phyloP scores from a whole-genome alignment of 2,888 invertebrate genomes.

The Drosophila meridiana region DNA sequence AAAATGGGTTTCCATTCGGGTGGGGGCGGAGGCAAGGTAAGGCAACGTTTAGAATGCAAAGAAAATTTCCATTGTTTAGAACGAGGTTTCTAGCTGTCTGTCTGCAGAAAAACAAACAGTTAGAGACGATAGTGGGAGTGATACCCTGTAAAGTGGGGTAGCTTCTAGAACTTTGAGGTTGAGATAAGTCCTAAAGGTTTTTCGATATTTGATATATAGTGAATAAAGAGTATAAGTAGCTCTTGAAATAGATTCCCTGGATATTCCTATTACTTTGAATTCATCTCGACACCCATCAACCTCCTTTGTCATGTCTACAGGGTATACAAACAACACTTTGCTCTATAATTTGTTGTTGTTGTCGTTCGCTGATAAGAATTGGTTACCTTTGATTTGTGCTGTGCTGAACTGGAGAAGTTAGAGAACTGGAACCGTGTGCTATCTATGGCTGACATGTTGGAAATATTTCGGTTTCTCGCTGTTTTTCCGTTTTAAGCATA shows the following conservation, averaged over 20 bases:
- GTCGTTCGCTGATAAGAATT: constrained; percentile 57
- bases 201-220: no score
- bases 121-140: background rate
- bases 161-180: background rate
- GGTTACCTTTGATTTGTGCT: constrained; percentile 76
- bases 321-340: constrained; percentile 35
- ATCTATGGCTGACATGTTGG: constrained; percentile 56
- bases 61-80: constrained; percentile 41
- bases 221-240: no score
- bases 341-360: constrained; percentile 33
- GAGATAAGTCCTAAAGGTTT: no score
- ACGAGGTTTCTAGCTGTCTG: constrained; percentile 23
- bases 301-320: background rate
- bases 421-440: constrained; percentile 39
- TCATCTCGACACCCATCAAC: background rate
- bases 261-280: no score
- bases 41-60: background rate
- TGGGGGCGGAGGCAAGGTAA: background rate
- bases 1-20: constrained; percentile 6
- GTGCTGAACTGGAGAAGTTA: constrained; percentile 22
- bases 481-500: constrained; percentile 58
- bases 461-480: constrained; percentile 40
- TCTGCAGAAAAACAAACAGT: constrained; percentile 7
- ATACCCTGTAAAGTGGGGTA: background rate
- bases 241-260: no score